Base-by-base conservation (phyloP, 2,888 invertebrate genomes). In the Choristoneura rosaceana region DNA sequence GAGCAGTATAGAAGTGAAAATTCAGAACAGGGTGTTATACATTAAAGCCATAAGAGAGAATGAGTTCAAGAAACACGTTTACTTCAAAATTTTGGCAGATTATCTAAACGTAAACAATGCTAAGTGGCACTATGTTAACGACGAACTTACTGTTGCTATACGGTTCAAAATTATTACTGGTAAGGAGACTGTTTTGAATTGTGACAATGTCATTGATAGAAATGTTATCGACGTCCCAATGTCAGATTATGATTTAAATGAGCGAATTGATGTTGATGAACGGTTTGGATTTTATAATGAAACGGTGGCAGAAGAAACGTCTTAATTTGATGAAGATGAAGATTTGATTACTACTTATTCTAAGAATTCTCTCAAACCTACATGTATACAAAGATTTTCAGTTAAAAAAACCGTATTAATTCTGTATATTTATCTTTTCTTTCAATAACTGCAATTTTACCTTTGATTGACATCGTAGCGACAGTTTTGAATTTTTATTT, bases 1-100 rank as follows among this genome's bases (percentile, higher is more conserved):
- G 38, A 63, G 47, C 15, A 47, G 8, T 47, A 58, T 71, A n/a
- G 65, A 69, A 55, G 69, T 73, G 10, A 69, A 69, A 52, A 69
- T 64, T 25, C 65, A 69, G 17, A 65, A 65, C 45, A 68, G 63
- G 17, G 67, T 61, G 50, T 15, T 74, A 14, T 74, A 50, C 10
- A 64, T 71, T 3, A 63, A 71, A 50, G 47, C 71, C 45, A 45
- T 63, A 17, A 62, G 45, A 43, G 25, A 38, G 25, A 52, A n/a
- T 3, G 71, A 58, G 2, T 17, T 17, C 25, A 71, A 58, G 41
- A 68, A 45, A 58, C 61, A 68, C n/a, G 63, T 63, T 9, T 33
- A 47, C 10, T 8, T 71, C 33, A 71, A 62, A 33, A 41, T 71
- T 38, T 41, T 71, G 15, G 47, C 67, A 0, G 71, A 63, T 4